Evolutionary conservation across 2,797 vertebrate species (phyloP).

Genomic region (Aulostomus chinensis): DNA sequence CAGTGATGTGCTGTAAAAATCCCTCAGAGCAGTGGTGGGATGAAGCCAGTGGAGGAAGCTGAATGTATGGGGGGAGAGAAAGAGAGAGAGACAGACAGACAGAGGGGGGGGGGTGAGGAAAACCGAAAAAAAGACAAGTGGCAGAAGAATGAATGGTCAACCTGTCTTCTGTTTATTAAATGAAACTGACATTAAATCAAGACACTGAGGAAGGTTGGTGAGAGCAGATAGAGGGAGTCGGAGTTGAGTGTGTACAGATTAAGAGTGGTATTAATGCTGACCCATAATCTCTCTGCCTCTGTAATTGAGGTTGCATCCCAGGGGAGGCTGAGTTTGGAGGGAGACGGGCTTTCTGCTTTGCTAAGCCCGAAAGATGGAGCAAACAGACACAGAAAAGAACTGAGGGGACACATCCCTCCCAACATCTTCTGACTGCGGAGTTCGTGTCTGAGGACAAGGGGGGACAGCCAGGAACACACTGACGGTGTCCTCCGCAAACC

Average conservation of each 20-base stretch:
- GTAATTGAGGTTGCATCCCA: conserved; percentile 80
- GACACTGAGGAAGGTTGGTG: conserved; percentile 26
- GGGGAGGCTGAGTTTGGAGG: conserved; percentile 67
- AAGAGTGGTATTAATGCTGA: conserved; percentile 76
- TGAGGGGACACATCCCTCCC: conserved; percentile 37
- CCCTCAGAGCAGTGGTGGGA: background rate
- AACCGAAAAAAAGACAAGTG: conserved; percentile 14
- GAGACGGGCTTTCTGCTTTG: conserved; percentile 57
- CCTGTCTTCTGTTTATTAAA: conserved; percentile 53
- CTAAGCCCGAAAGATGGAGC: conserved; percentile 52
- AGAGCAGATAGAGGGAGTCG: conserved; percentile 40
- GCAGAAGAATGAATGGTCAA: conserved; percentile 21
- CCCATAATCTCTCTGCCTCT: conserved; percentile 72
- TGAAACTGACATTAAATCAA: conserved; percentile 46
- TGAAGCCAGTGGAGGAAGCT: background rate
- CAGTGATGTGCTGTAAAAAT: background rate
- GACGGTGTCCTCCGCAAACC: too few species aligned
- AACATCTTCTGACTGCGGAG: too few species aligned
- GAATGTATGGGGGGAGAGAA: background rate
- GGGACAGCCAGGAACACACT: too few species aligned
- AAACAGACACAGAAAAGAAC: conserved; percentile 51
- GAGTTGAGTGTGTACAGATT: conserved; percentile 66
- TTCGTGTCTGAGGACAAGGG: too few species aligned
- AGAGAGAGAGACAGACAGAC: background rate
- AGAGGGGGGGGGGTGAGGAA: background rate